Base-by-base conservation (phyloP, 2,797 vertebrate species). In the Mionectes olivaceus region DNA sequence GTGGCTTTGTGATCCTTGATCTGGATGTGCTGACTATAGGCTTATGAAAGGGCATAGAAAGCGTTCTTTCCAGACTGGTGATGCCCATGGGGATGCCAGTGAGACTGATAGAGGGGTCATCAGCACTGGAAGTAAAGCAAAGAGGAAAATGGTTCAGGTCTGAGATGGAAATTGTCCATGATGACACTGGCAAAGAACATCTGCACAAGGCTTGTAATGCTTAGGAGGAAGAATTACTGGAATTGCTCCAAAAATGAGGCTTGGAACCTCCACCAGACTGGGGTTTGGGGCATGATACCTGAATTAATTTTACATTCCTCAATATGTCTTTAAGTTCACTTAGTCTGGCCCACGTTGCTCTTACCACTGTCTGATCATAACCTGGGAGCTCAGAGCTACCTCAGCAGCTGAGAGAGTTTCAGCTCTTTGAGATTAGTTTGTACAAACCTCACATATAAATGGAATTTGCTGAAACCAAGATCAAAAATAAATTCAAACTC, bases 191-290 rank as follows among this genome's bases (percentile, higher is more conserved):
- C 0, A 2, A 32, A 69, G 49, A 70, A 3, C 13, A 44, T 13
- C 2, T 9, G 1, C 23, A 25, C 3, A 9, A 43, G 6, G 5
- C 25, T 49, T 14, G 12, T 0, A 2, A 12, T 16, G 13, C 30
- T 11, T 13, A 2, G 6, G 28, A 55, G 28, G 55, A 46, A 10
- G 22, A 22, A 21, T 43, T 23, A 27, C 27, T 24, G n/a, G 37
- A 33, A 74, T 22, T 78, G 11, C 15, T 57, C 7, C 19, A 78
- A 35, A 43, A 68, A 30, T 10, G 73, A 10, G 4, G 3, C 13
- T 88, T 60, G 52, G 43, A 28, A 41, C 22, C 10, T 60, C 11
- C 37, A 74, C 19, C 13, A 44, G 21, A 14, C 10, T 70, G 37
- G 25, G 2, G 13, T 55, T 71, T 2, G 4, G 24, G 21, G 4